Base-by-base conservation (phyloP, 2,797 vertebrate genomes). In the Knipowitschia caucasica region DNA sequence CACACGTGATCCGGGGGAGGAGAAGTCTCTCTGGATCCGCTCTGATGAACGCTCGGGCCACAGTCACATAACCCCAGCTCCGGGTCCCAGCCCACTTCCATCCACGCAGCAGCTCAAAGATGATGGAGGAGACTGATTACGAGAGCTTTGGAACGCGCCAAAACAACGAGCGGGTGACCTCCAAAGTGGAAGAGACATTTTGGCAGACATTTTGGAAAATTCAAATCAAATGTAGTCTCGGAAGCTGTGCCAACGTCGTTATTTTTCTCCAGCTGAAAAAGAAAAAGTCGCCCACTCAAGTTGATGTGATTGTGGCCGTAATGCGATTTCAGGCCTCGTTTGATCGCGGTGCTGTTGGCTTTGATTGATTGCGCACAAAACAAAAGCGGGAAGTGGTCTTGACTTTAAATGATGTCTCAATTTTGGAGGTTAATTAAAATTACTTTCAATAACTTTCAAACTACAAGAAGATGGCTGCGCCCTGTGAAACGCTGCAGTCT, bases 1-100 rank as follows among this genome's bases (percentile, higher is more conserved):
- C n/a, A n/a, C n/a, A n/a, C n/a, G n/a, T n/a, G n/a, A n/a, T n/a
- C n/a, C n/a, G n/a, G n/a, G n/a, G n/a, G n/a, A n/a, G n/a, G n/a
- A n/a, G n/a, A n/a, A n/a, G n/a, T n/a, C n/a, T n/a, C 15, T 12
- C n/a, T 40, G 51, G 58, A 49, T 54, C 50, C 12, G 27, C 5
- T 2, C 14, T 77, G 67, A 80, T 72, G 56, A 71, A 86, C 79
- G 62, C 65, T 68, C 54, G 44, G 0, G 59, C 47, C 10, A 38
- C n/a, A n/a, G n/a, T n/a, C n/a, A n/a, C 44, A 24, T 52, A 71
- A 69, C 50, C 69, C 63, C 64, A 43, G 58, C 56, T 53, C 55
- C 7, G 4, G 20, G 51, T 17, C 51, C n/a, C 43, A 0, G 15
- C 62, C 55, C 9, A n/a, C 56, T 61, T 52, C 17, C 14, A 49